phyloP scores from a whole-genome alignment of 2,888 invertebrate genomes.

The Minunthozetes semirufus region DNA sequence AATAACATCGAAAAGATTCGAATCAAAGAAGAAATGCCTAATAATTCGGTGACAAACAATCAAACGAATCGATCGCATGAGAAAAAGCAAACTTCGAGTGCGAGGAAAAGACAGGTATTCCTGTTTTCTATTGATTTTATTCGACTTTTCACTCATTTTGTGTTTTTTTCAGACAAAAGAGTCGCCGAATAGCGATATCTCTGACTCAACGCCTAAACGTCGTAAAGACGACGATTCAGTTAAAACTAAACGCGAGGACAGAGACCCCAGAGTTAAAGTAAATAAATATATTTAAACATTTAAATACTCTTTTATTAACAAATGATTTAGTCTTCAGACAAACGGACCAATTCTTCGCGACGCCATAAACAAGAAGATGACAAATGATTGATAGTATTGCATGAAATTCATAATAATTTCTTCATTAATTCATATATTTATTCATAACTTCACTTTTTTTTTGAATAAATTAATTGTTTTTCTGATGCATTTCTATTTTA shows the following conservation, averaged over 20 bases:
- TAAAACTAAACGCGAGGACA: constrained; percentile 32
- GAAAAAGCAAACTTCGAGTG: constrained; percentile 7
- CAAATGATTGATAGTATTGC: constrained; percentile 26
- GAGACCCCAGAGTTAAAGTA: constrained; percentile 35
- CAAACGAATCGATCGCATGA: constrained; percentile 13
- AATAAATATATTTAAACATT: not conserved
- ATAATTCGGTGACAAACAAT: not conserved
- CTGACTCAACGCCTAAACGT: constrained; percentile 24
- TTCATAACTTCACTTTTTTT: not conserved
- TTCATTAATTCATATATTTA: constrained; percentile 24
- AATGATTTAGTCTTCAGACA: constrained; percentile 15
- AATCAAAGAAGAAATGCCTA: not conserved
- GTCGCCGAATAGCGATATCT: constrained; percentile 10
- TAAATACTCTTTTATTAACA: not conserved
- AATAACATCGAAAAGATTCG: not conserved
- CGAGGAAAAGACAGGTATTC: constrained; percentile 9
- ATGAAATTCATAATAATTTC: not conserved
- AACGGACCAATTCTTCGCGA: constrained; percentile 20
- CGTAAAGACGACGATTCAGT: constrained; percentile 33
- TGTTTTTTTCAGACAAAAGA: not conserved
- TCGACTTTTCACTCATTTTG: not conserved
- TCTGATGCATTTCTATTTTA: not conserved
- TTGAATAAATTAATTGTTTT: not conserved
- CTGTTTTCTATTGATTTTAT: too few species aligned
- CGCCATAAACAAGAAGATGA: constrained; percentile 36